Evolutionary conservation across 2,113 vertebrate species (phyloP).

Genomic region (Syngnathoides biaculeatus): DNA sequence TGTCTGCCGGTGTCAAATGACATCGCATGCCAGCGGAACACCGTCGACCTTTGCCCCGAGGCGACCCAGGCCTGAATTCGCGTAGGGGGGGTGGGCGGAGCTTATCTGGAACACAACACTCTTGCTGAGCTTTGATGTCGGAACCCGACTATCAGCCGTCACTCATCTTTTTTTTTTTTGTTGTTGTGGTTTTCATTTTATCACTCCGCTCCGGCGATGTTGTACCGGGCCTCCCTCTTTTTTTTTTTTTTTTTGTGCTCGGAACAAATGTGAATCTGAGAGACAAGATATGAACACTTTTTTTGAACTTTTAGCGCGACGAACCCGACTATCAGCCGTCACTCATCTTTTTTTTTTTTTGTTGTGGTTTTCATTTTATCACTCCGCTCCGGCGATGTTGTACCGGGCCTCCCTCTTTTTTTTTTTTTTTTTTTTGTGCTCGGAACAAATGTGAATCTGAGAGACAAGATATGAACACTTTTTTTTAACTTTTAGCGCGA

Average conservation of each 20-base stretch:
- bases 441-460: constrained; percentile 13
- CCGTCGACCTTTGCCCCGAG: constrained; percentile 42
- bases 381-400: constrained; percentile 29
- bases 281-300: constrained; percentile 2
- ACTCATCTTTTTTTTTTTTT: constrained; percentile 22
- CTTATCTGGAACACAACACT: constrained; percentile 62
- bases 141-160: constrained; percentile 25
- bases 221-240: constrained; percentile 28
- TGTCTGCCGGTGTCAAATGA: constrained; percentile 58
- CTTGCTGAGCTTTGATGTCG: constrained; percentile 61
- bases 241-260: constrained; percentile 34
- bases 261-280: constrained; percentile 14
- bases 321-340: constrained; percentile 25
- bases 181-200: not conserved
- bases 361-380: not conserved
- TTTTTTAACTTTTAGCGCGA: not conserved
- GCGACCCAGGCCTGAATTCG: constrained; percentile 49
- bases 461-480: not conserved
- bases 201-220: constrained; percentile 29
- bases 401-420: constrained; percentile 31
- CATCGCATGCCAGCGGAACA: constrained; percentile 49
- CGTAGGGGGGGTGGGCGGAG: constrained; percentile 39
- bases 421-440: constrained; percentile 36
- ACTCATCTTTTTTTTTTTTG: constrained; percentile 19
- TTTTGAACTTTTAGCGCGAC: not conserved